These are phyloP conservation scores for Gila orcuttii DNA, from an alignment of 2,113 vertebrate species.

Conservation along the genomic window DNA sequence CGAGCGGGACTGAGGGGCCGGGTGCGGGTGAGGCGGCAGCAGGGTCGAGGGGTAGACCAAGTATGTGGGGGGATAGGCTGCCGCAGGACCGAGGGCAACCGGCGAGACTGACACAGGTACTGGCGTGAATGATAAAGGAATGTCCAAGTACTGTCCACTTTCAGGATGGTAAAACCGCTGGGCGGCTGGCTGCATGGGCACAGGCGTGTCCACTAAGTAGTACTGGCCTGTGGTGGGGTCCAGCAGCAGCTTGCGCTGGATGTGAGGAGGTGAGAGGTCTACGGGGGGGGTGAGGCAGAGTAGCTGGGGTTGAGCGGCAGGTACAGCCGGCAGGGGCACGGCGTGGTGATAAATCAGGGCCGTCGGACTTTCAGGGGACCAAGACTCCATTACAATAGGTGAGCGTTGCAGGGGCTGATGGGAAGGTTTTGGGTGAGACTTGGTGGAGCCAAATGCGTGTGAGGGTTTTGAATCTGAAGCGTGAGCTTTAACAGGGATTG, in stretches of 20 bases:
- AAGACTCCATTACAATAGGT: slow-evolving; percentile 66
- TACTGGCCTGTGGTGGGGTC: slow-evolving; percentile 93
- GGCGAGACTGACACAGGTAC: slow-evolving; percentile 71
- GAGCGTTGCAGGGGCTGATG: slow-evolving; percentile 61
- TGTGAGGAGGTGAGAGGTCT: slow-evolving; percentile 69
- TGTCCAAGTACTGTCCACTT: slow-evolving; percentile 94
- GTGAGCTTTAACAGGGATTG: slow-evolving; percentile 79
- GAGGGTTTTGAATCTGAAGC: slow-evolving; percentile 60
- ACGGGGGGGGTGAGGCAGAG: slow-evolving; percentile 80
- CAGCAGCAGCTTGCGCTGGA: slow-evolving; percentile 90
- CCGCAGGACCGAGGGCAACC: slow-evolving; percentile 66
- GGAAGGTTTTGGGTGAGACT: slow-evolving; percentile 43
- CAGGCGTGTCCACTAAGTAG: slow-evolving; percentile 91
- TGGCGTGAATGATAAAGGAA: slow-evolving; percentile 80
- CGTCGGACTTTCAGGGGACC: slow-evolving; percentile 65
- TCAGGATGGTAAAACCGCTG: slow-evolving; percentile 92
- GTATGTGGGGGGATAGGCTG: slow-evolving; percentile 77
- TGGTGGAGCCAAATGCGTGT: slow-evolving; percentile 53
- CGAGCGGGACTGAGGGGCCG: slow-evolving; percentile 61
- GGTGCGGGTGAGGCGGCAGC: slow-evolving; percentile 71
- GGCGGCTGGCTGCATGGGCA: slow-evolving; percentile 81
- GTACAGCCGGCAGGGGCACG: slow-evolving; percentile 56
- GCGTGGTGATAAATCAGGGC: slow-evolving; percentile 77
- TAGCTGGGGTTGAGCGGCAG: slow-evolving; percentile 68
- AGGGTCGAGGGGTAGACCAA: slow-evolving; percentile 90